Evolutionary conservation across 2,113 vertebrate genomes (phyloP).

Genomic region (Tachycineta bicolor): DNA sequence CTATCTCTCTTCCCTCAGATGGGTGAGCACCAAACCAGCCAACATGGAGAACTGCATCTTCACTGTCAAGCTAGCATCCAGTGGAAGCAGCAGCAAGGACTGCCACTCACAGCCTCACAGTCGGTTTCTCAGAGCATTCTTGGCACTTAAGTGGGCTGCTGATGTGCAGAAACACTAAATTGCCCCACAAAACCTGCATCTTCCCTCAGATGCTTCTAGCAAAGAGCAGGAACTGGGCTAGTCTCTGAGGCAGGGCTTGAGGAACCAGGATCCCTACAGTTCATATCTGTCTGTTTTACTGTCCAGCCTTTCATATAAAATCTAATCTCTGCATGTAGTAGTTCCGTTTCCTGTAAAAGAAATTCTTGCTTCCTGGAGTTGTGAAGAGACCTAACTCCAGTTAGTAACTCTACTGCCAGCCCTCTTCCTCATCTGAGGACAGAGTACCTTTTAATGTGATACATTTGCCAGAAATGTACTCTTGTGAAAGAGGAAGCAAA

Average conservation of each 20-base stretch:
- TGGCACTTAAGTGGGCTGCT: neutral
- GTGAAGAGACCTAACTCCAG: neutral
- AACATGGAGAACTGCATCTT: rapidly evolving
- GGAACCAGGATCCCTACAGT: neutral
- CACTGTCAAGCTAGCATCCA: rapidly evolving
- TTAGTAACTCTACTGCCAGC: neutral
- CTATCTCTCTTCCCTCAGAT: neutral
- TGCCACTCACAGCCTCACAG: rapidly evolving
- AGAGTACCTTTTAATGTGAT: neutral
- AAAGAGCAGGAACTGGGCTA: rapidly evolving
- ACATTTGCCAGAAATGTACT: neutral
- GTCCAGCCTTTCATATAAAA: neutral
- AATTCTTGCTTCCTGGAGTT: neutral
- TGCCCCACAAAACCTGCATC: neutral
- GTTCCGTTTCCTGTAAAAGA: neutral
- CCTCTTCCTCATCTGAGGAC: neutral
- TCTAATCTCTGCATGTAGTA: neutral
- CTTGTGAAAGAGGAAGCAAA: neutral
- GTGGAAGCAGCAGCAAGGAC: neutral
- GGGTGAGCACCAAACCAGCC: neutral
- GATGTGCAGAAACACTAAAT: neutral
- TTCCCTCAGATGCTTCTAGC: neutral
- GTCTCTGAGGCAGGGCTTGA: neutral
- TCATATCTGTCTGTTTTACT: neutral
- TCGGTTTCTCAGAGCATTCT: rapidly evolving